Evolutionary conservation across 2,113 vertebrate genomes (phyloP), one percentile per base, ranked within the genome.

Genomic region (Syngnathus floridae): DNA sequence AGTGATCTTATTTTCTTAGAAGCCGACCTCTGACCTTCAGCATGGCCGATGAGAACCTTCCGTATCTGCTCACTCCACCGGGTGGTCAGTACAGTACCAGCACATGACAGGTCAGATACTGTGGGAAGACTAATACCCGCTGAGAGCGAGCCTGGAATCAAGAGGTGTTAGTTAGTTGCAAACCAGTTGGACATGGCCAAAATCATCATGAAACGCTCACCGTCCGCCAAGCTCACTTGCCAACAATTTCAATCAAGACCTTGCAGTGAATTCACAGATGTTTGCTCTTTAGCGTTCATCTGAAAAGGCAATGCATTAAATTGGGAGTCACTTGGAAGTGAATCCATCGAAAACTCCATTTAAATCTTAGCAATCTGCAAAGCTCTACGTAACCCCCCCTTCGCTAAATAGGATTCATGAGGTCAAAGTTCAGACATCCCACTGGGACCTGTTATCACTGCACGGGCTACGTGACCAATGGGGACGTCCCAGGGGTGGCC

Each of bases 401-500:
- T 71, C 83, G 79, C 62, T 64, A 56, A 12, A 2, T 51, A 64
- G 69, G 72, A 74, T 69, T 21, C 70, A 58, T 48, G 70, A 72
- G 86, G 86, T 84, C 81, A 82, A 56, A 86, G 85, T 66, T 86
- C 77, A 77, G 64, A 82, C 71, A 63, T 74, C 56, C 76, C 70
- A 71, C 69, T 74, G 81, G 78, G 82, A 80, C 83, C 70, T 56
- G 66, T 89, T 81, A 86, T 89, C 83, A 88, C 67, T 62, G 71
- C 19, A 69, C 62, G 66, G 84, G 72, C 73, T 82, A 54, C 76
- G 76, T 66, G 78, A 83, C 59, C 72, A 11, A 66, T 62, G 52
- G 66, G 70, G 72, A 69, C 22, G 64, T 65, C 62, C 35, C 31
- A 40, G 55, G 66, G 57, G 35, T 69, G 57, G 49, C 71, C 73